phyloP scores from a whole-genome alignment of 1,140 invertebrate genomes.

The Drosophila pallidifrons region DNA sequence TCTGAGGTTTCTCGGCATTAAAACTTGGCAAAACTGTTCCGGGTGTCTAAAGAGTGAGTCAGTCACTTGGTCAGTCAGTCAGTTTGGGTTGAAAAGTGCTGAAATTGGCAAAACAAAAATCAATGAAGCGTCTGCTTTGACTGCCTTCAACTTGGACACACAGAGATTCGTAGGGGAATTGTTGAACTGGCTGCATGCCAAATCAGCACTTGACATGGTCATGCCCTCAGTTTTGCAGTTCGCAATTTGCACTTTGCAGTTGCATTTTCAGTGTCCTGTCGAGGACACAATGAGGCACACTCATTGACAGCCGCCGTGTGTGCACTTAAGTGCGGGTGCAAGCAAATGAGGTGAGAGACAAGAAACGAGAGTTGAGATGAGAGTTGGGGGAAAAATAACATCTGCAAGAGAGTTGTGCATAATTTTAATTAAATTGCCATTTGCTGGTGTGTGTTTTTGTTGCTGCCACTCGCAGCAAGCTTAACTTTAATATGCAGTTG shows the following conservation, averaged over 20 bases:
- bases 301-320: constrained; percentile 43
- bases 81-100: constrained; percentile 10
- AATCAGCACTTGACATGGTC: constrained; percentile 65
- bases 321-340: constrained; percentile 40
- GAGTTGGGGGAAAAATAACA: too few relatives aligned
- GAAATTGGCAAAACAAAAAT: constrained; percentile 38
- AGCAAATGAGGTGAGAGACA: not conserved
- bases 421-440: constrained; percentile 70
- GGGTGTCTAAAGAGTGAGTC: constrained; percentile 25
- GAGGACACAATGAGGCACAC: constrained; percentile 27
- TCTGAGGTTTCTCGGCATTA: constrained; percentile 25
- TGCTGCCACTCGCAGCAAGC: constrained; percentile 9
- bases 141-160: constrained; percentile 55
- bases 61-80: not conserved
- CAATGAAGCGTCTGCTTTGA: constrained; percentile 41
- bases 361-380: not conserved
- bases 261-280: constrained; percentile 32
- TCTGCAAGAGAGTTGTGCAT: constrained; percentile 39
- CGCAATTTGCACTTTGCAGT: constrained; percentile 7
- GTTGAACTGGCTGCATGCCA: constrained; percentile 64
- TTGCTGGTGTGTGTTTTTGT: constrained; percentile 15
- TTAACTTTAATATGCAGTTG: constrained; percentile 58
- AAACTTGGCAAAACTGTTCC: constrained; percentile 24
- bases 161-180: constrained; percentile 10
- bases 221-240: constrained; percentile 45